Conservation (phyloP, 2,797 vertebrate genomes). For the Girardinus metallicus region DNA sequence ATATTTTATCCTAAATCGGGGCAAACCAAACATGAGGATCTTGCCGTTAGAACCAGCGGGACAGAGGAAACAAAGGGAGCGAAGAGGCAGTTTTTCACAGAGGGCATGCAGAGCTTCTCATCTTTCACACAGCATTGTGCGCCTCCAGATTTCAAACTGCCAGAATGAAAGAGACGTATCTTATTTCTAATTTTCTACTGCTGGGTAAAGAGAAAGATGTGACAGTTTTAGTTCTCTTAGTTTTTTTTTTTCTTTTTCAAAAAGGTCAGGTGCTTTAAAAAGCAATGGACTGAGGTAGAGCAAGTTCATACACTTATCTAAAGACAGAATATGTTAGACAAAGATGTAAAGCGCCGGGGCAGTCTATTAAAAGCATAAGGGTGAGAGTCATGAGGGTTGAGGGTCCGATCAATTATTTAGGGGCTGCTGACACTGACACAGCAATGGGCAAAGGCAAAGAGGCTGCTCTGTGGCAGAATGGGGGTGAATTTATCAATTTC, state of each 20-base stretch:
- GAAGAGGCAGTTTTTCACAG: conserved; percentile 56
- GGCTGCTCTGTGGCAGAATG: conserved; percentile 36
- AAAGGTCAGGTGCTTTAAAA: neutral
- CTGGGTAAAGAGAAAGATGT: neutral
- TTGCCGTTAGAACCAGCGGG: conserved; percentile 39
- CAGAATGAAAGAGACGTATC: conserved; percentile 22
- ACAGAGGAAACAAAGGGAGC: conserved; percentile 66
- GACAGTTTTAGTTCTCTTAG: conserved; percentile 10
- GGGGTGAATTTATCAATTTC: neutral
- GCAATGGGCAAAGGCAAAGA: conserved; percentile 42
- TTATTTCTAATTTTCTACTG: conserved; percentile 37
- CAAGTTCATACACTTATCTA: neutral
- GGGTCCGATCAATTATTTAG: conserved; percentile 78
- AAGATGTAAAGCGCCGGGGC: conserved; percentile 21
- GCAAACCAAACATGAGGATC: conserved; percentile 38
- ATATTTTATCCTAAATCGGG: conserved; percentile 6
- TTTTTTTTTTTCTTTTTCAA: conserved; percentile 5
- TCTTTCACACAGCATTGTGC: conserved; percentile 60
- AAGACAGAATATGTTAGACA: conserved; percentile 25
- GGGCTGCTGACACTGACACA: conserved; percentile 69
- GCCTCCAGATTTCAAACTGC: conserved; percentile 42
- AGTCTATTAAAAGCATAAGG: conserved; percentile 73
- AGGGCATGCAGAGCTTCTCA: conserved; percentile 54
- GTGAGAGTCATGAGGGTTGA: conserved; percentile 61
- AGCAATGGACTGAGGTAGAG: conserved; percentile 1